phyloP scores from a whole-genome alignment of 2,888 invertebrate species.

The Lithophane socia region DNA sequence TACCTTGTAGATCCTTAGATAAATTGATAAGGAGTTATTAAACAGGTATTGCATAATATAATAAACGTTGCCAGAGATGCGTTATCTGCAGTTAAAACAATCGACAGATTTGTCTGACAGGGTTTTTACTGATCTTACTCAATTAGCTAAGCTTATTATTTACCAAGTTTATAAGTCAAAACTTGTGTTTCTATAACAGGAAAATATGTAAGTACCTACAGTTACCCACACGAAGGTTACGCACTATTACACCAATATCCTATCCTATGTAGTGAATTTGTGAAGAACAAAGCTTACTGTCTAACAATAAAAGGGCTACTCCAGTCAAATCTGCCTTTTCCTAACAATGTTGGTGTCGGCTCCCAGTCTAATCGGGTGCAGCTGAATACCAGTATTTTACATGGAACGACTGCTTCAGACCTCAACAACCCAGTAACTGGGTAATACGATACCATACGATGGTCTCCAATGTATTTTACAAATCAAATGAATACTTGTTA shows the following conservation, averaged over 20 bases:
- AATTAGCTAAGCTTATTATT: background rate
- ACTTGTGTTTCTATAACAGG: constrained; percentile 5
- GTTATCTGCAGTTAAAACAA: constrained; percentile 24
- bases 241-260: background rate
- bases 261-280: constrained; percentile 9
- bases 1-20: constrained; percentile 44
- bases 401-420: no score
- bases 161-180: background rate
- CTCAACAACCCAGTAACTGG: no score
- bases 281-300: constrained; percentile 24
- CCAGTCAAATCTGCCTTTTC: no score
- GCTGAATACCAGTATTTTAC: no score
- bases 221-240: background rate
- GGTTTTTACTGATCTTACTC: constrained; percentile 3
- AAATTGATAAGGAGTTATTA: constrained; percentile 59
- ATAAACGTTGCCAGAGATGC: constrained; percentile 22
- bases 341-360: no score
- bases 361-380: no score
- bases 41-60: constrained; percentile 48
- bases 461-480: constrained; percentile 5
- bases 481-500: constrained; percentile 15
- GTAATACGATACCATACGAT: no score
- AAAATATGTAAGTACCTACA: constrained; percentile 27
- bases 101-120: background rate
- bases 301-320: background rate